Conservation (phyloP, 2,888 invertebrate species). For the Pterostichus niger region DNA sequence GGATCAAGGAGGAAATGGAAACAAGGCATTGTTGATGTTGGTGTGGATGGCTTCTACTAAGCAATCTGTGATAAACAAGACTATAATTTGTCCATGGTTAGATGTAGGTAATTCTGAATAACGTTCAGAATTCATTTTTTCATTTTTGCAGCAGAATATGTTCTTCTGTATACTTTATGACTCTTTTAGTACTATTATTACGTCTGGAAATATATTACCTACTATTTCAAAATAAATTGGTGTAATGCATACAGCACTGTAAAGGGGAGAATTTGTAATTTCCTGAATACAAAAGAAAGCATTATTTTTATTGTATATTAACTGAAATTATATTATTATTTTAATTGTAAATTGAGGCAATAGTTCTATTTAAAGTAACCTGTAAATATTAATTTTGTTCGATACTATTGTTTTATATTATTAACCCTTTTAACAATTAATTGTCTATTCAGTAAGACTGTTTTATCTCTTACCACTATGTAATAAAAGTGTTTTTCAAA, state of each 20-base stretch:
- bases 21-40: neutral
- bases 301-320: constrained; percentile 28
- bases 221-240: constrained; percentile 15
- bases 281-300: constrained; percentile 8
- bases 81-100: neutral
- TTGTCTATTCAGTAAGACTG: too few species aligned
- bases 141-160: neutral
- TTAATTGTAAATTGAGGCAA: too few species aligned
- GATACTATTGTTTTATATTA: too few species aligned
- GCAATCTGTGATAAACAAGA: neutral
- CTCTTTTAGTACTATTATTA: constrained; percentile 15
- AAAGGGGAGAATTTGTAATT: neutral
- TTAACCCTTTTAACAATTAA: too few species aligned
- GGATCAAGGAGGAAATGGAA: neutral
- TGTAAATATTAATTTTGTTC: too few species aligned
- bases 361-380: too few species aligned
- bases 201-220: constrained; percentile 27
- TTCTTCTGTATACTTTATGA: neutral
- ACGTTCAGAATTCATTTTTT: neutral
- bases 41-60: neutral
- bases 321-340: too few species aligned
- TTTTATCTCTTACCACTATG: too few species aligned
- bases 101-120: too few species aligned
- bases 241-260: neutral
- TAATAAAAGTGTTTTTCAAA: too few species aligned